phyloP scores from a whole-genome alignment of 2,888 invertebrate species.

The Periphyllus acericola region DNA sequence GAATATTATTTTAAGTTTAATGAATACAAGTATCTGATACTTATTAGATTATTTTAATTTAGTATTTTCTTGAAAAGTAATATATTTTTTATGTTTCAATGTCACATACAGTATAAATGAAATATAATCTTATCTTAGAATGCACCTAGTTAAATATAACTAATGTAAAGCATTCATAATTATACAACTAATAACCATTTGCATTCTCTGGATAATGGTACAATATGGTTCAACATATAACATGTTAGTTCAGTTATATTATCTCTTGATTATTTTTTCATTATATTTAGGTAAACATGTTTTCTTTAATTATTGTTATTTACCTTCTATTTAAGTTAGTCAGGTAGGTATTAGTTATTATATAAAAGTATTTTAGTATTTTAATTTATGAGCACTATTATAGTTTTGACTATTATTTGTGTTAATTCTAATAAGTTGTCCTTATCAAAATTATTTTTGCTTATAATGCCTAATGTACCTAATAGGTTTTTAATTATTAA shows the following conservation, averaged over 20 bases:
- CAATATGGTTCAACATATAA: too few relatives aligned
- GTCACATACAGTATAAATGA: background rate
- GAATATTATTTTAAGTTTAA: too few relatives aligned
- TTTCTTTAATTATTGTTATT: background rate
- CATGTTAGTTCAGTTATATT: too few relatives aligned
- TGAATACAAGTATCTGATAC: too few relatives aligned
- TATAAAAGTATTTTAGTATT: background rate
- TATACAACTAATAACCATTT: background rate
- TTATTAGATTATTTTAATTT: background rate
- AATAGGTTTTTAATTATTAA: slow-evolving; percentile 29
- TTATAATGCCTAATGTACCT: background rate
- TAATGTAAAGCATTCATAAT: background rate
- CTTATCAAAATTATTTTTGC: background rate
- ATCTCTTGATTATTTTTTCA: background rate
- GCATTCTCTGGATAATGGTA: background rate
- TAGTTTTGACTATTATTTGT: background rate
- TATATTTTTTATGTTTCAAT: background rate
- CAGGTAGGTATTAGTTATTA: background rate
- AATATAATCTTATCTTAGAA: background rate
- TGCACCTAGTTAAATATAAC: background rate
- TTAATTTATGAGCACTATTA: background rate
- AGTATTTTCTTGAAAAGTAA: background rate
- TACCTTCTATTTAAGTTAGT: background rate
- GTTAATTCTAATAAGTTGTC: background rate
- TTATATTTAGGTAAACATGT: background rate